Evolutionary conservation across 2,888 invertebrate species (phyloP).

Genomic region (Stictocephala bisonia): DNA sequence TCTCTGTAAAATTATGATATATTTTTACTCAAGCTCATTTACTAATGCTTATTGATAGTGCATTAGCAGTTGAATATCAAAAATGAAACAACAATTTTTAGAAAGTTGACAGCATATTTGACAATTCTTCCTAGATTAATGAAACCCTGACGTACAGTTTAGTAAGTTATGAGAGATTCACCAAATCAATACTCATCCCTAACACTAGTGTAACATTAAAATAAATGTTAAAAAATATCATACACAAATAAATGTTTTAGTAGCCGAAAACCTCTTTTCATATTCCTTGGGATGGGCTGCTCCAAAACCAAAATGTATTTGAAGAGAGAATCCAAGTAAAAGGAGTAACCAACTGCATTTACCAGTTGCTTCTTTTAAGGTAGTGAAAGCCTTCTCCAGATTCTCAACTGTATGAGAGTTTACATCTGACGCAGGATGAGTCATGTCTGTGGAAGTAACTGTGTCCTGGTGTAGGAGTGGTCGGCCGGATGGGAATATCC

Average conservation of each 20-base stretch:
- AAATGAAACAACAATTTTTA: too few relatives aligned
- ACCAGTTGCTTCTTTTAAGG: constrained; percentile 82
- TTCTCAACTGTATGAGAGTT: constrained; percentile 51
- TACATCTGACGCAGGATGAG: constrained; percentile 51
- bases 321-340: background rate
- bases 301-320: background rate
- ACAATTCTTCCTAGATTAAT: too few relatives aligned
- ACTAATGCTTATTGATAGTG: too few relatives aligned
- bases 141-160: too few relatives aligned
- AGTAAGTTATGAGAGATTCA: too few relatives aligned
- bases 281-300: background rate
- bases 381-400: constrained; percentile 75
- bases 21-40: too few relatives aligned
- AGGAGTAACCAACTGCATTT: constrained; percentile 38
- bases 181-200: too few relatives aligned
- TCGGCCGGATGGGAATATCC: constrained; percentile 69
- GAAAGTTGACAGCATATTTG: too few relatives aligned
- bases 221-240: too few relatives aligned
- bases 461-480: constrained; percentile 54
- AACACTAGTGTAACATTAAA: too few relatives aligned
- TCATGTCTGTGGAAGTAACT: constrained; percentile 44
- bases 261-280: background rate
- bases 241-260: background rate
- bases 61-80: too few relatives aligned
- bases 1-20: too few relatives aligned